Evolutionary conservation across 2,113 vertebrate species (phyloP).

Genomic region (Paratilapia polleni): DNA sequence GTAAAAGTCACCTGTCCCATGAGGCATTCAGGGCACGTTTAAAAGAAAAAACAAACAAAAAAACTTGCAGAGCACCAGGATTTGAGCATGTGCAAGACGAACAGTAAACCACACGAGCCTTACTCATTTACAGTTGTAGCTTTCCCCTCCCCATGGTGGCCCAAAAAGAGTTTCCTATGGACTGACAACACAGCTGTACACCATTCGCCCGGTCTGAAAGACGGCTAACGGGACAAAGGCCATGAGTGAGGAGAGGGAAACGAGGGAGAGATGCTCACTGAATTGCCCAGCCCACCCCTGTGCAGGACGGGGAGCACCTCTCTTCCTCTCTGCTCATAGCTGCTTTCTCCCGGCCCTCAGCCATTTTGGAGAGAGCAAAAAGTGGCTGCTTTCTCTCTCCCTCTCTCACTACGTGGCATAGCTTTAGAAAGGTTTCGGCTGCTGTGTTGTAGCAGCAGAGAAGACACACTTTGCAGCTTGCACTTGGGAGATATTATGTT

Average conservation of each 20-base stretch:
- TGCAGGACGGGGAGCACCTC: conserved; percentile 71
- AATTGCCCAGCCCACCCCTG: conserved; percentile 70
- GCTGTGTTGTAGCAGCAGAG: conserved; percentile 66
- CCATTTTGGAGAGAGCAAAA: conserved; percentile 83
- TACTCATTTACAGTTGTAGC: conserved; percentile 40
- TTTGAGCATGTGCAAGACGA: conserved; percentile 31
- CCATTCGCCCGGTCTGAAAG: conserved; percentile 56
- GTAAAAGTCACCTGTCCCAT: not conserved
- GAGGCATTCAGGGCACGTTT: not conserved
- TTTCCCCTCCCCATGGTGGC: conserved; percentile 34
- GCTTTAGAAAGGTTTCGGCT: conserved; percentile 75
- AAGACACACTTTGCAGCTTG: conserved; percentile 65
- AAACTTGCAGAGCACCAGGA: conserved; percentile 16
- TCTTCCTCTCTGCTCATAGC: conserved; percentile 69
- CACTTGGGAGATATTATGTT: conserved; percentile 76
- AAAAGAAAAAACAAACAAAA: not conserved
- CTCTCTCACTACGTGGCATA: conserved; percentile 80
- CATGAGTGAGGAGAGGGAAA: conserved; percentile 61
- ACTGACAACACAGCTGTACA: conserved; percentile 67
- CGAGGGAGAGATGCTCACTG: conserved; percentile 62
- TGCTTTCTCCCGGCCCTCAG: conserved; percentile 77
- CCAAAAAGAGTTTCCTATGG: conserved; percentile 45
- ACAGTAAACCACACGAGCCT: conserved; percentile 42
- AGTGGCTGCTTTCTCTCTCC: conserved; percentile 70
- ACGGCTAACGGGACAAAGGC: conserved; percentile 83